A percentile compares a stretch with the other conserved stretches of the same genome.
These are phyloP conservation scores for Anguilla pacifica DNA, from an alignment of 2,797 vertebrate species.

Conservation along the genomic window DNA sequence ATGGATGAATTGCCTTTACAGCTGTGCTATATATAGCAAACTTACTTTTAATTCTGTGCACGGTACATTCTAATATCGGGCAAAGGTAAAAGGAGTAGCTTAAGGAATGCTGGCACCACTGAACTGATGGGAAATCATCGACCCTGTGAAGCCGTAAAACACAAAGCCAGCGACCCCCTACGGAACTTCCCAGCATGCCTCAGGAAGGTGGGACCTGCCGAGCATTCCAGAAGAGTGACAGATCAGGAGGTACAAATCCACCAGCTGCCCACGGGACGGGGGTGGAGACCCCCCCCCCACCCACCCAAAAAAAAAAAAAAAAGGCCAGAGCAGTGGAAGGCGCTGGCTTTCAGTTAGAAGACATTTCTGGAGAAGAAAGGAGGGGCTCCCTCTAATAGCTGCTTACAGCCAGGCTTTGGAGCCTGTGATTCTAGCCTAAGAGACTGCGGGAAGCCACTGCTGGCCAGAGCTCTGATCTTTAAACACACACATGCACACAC, in stretches of 20 bases:
- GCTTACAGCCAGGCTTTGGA: conserved; percentile 28
- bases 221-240: not conserved
- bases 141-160: not conserved
- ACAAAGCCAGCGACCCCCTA: not conserved
- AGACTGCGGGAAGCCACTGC: conserved; percentile 45
- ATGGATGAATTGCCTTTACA: too few relatives aligned
- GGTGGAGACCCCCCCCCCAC: too few relatives aligned
- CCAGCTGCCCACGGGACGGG: not conserved
- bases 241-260: not conserved
- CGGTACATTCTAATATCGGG: not conserved
- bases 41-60: not conserved
- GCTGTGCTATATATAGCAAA: not conserved
- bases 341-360: not conserved
- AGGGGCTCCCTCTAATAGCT: not conserved
- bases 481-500: not conserved
- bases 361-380: not conserved
- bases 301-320: too few relatives aligned
- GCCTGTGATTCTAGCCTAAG: conserved; percentile 48
- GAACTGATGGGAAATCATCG: not conserved
- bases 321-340: not conserved
- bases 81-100: not conserved
- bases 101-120: not conserved
- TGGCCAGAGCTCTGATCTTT: conserved; percentile 29
- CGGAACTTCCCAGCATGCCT: not conserved
- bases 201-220: not conserved